Percentiles rank a stretch among this genome's conserved stretches.
phyloP scores from a whole-genome alignment of 2,888 invertebrate species.

The Blastobasis lacticolella region DNA sequence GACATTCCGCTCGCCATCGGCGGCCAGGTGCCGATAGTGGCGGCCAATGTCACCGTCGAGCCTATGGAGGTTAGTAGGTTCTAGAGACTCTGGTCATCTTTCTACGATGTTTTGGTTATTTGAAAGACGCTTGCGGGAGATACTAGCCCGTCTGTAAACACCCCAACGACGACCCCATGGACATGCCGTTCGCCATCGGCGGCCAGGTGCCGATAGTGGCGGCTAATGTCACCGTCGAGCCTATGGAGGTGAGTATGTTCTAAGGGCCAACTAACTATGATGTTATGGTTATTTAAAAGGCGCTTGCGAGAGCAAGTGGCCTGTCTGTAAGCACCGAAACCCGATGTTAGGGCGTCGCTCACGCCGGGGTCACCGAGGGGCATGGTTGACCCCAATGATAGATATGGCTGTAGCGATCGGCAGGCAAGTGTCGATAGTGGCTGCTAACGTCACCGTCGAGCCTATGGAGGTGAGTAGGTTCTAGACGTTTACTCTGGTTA shows the following conservation, averaged over 20 bases:
- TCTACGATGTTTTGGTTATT: too few relatives aligned
- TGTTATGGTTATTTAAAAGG: too few relatives aligned
- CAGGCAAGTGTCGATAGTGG: neutral
- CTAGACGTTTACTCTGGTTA: too few relatives aligned
- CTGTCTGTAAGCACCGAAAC: neutral
- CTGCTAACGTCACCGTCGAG: neutral
- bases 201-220: constrained; percentile 19
- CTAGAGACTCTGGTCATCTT: neutral
- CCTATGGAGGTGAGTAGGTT: neutral
- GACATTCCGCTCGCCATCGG: neutral
- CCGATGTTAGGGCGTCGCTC: constrained; percentile 16
- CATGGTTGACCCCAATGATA: constrained; percentile 34
- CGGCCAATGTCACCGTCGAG: constrained; percentile 36
- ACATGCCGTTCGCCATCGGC: neutral
- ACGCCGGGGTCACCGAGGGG: constrained; percentile 36
- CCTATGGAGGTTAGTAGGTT: constrained; percentile 45
- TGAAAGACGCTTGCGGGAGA: neutral
- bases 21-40: constrained; percentile 17
- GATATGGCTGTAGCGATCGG: neutral
- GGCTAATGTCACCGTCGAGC: constrained; percentile 37
- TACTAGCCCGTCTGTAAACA: neutral
- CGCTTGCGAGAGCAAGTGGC: constrained; percentile 26
- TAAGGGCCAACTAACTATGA: too few relatives aligned
- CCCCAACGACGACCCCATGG: neutral
- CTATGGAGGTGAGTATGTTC: constrained; percentile 44